A percentile compares a stretch with the other conserved stretches of the same genome.
Conservation (phyloP, 2,113 vertebrate species). For the Nyctereutes procyonoides region DNA sequence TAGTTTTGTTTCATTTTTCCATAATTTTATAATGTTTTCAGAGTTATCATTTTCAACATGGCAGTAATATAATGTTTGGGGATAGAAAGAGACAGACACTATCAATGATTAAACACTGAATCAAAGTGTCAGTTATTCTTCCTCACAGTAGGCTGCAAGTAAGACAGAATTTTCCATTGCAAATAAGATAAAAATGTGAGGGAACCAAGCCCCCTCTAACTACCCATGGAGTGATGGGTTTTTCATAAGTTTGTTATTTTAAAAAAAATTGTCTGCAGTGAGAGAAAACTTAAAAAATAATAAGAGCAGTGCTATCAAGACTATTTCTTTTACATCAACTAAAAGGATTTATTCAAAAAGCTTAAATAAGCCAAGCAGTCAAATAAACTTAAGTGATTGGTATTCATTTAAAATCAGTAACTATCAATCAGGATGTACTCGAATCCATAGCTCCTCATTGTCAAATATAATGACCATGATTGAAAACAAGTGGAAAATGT, state of each 20-base stretch:
- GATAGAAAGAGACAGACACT: not conserved
- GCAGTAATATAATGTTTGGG: not conserved
- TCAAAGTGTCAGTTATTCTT: not conserved
- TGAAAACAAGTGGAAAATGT: not conserved
- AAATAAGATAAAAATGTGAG: not conserved
- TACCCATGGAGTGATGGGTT: not conserved
- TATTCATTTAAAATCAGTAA: not conserved
- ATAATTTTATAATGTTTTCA: not conserved
- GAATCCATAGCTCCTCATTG: not conserved
- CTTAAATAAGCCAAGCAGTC: not conserved
- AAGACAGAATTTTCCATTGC: not conserved
- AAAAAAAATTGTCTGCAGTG: not conserved
- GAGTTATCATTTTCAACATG: not conserved
- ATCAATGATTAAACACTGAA: slow-evolving; percentile 1
- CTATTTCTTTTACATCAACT: slow-evolving; percentile 42
- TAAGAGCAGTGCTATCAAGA: not conserved
- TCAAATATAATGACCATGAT: not conserved
- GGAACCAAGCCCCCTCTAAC: not conserved
- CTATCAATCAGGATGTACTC: not conserved
- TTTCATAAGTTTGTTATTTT: slow-evolving; percentile 16
- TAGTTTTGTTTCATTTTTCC: not conserved
- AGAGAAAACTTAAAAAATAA: slow-evolving; percentile 36
- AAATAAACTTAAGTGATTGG: slow-evolving; percentile 39
- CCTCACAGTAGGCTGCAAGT: not conserved
- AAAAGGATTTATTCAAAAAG: slow-evolving; percentile 51